A percentile compares a stretch with the other conserved stretches of the same genome.
phyloP scores from a whole-genome alignment of 2,888 invertebrate species.

The Alloplasta piceator region DNA sequence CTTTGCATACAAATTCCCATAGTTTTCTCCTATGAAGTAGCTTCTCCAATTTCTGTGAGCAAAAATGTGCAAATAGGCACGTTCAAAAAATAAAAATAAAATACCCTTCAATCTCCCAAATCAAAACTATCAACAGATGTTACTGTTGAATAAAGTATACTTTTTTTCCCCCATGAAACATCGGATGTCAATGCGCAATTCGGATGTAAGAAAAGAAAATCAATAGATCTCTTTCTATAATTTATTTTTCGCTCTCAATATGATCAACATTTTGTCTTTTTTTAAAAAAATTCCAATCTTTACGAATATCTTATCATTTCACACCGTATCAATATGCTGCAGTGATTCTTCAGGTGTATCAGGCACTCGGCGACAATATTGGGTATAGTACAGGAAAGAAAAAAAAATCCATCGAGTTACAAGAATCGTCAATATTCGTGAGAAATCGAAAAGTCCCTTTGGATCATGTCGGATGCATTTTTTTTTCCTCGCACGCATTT shows the following conservation, averaged over 20 bases:
- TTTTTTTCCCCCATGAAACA: neutral
- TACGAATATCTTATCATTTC: slow-evolving; percentile 46
- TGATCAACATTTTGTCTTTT: slow-evolving; percentile 55
- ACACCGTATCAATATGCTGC: slow-evolving; percentile 35
- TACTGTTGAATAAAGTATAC: neutral
- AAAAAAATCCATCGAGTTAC: slow-evolving; percentile 19
- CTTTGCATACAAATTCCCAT: no score
- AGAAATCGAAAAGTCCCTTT: neutral
- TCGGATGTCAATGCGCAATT: neutral
- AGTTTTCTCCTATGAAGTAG: no score
- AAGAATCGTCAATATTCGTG: slow-evolving; percentile 8
- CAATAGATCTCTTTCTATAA: slow-evolving; percentile 40
- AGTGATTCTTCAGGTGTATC: slow-evolving; percentile 56
- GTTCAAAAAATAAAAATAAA: no score
- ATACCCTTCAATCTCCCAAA: no score
- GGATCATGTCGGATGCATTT: neutral
- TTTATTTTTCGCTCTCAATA: slow-evolving; percentile 58
- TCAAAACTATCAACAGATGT: neutral
- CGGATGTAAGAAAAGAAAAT: neutral
- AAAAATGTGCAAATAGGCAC: no score
- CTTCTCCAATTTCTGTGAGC: no score
- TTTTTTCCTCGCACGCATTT: slow-evolving; percentile 6
- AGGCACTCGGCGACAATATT: slow-evolving; percentile 68
- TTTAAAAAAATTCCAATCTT: slow-evolving; percentile 56
- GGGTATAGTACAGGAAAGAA: slow-evolving; percentile 36